Evolutionary conservation across 2,888 invertebrate species (phyloP).

Genomic region (Phania funesta): DNA sequence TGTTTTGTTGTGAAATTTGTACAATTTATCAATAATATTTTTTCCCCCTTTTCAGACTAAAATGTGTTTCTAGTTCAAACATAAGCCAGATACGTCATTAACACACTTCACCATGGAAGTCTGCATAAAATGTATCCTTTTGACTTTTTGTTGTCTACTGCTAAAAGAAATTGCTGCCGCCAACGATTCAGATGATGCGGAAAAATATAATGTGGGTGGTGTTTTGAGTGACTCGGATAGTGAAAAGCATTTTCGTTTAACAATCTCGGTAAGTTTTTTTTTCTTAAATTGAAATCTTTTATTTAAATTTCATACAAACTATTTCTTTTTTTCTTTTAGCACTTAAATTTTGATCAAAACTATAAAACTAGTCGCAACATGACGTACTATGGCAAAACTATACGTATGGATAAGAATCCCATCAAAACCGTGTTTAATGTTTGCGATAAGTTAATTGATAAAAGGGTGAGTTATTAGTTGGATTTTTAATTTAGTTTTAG

Average conservation of each 20-base stretch:
- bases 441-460: constrained; percentile 93
- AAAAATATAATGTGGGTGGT: constrained; percentile 94
- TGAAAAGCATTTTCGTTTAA: constrained; percentile 89
- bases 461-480: constrained; percentile 86
- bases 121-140: constrained; percentile 5
- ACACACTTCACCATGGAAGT: constrained; percentile 17
- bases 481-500: too few species aligned
- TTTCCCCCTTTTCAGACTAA: background rate
- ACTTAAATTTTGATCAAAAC: constrained; percentile 90
- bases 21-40: background rate
- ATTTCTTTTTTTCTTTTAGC: constrained; percentile 84
- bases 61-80: background rate
- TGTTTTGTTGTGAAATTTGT: background rate
- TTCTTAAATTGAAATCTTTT: background rate
- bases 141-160: constrained; percentile 7
- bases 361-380: constrained; percentile 90
- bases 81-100: background rate
- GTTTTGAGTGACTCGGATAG: constrained; percentile 92
- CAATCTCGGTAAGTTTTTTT: constrained; percentile 86
- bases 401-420: constrained; percentile 96
- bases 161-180: background rate
- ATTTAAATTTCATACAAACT: too few species aligned
- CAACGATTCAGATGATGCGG: constrained; percentile 81
- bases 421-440: constrained; percentile 96
- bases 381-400: constrained; percentile 92